Evolutionary conservation across 2,113 vertebrate genomes (phyloP).

Genomic region (Telmatochromis sp.): DNA sequence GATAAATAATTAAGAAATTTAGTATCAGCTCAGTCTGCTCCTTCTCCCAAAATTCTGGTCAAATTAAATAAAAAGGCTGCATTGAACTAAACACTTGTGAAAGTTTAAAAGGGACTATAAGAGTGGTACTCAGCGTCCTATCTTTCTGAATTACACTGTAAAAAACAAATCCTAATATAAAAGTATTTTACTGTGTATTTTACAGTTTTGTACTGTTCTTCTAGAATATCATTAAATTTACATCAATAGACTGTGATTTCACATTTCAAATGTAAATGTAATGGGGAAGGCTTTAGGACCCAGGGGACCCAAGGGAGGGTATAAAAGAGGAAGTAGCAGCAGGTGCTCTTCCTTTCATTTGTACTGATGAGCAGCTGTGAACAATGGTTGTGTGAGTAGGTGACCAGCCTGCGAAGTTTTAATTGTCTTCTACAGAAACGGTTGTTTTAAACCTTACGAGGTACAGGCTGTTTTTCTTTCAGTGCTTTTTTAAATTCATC

Average conservation of each 20-base stretch:
- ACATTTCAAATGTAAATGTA: neutral
- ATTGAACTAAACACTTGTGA: neutral
- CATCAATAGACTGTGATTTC: neutral
- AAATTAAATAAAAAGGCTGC: neutral
- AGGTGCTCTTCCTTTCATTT: neutral
- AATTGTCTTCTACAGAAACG: neutral
- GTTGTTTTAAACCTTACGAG: neutral
- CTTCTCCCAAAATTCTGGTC: neutral
- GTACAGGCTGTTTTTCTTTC: neutral
- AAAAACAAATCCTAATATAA: neutral
- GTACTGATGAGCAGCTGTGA: accelerated
- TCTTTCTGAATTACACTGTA: neutral
- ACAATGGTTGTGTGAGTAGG: neutral
- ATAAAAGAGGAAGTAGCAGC: neutral
- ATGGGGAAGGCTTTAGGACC: accelerated
- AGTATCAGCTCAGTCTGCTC: neutral
- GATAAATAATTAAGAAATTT: constrained; percentile 30
- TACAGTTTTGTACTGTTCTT: neutral
- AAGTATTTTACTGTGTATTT: neutral
- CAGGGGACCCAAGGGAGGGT: neutral
- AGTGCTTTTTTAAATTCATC: accelerated
- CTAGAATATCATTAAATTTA: neutral
- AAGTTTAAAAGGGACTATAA: neutral
- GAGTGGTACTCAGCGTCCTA: too few species aligned
- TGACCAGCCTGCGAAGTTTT: neutral